Evolutionary conservation across 1,140 invertebrate species (phyloP).

Genomic region (Diprion similis): DNA sequence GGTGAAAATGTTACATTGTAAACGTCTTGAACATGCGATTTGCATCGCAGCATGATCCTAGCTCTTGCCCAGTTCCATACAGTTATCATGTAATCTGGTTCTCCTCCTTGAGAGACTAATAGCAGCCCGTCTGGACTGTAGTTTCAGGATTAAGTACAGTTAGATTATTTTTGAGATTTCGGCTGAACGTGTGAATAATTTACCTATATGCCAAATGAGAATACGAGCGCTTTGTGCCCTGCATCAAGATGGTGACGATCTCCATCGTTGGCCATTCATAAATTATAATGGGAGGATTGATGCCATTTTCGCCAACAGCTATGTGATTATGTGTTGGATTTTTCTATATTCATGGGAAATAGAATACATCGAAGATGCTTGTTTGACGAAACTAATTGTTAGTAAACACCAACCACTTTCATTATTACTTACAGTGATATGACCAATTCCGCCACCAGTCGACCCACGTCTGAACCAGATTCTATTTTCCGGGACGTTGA

Average conservation of each 20-base stretch:
- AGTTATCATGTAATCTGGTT: slow-evolving; percentile 86
- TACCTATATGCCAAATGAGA: slow-evolving; percentile 80
- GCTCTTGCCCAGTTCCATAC: slow-evolving; percentile 87
- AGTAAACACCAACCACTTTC: slow-evolving; percentile 18
- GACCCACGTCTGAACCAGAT: slow-evolving; percentile 74
- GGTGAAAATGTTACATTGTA: slow-evolving; percentile 81
- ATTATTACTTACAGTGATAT: slow-evolving; percentile 70
- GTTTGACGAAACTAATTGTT: slow-evolving; percentile 14
- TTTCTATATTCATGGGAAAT: slow-evolving; percentile 61
- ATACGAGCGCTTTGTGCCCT: slow-evolving; percentile 78
- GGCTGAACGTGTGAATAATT: not conserved
- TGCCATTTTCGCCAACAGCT: slow-evolving; percentile 79
- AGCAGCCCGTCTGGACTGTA: slow-evolving; percentile 78
- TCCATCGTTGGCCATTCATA: slow-evolving; percentile 83
- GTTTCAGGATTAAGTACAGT: slow-evolving; percentile 27
- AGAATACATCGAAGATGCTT: slow-evolving; percentile 17
- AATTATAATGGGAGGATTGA: slow-evolving; percentile 76
- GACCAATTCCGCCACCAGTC: slow-evolving; percentile 79
- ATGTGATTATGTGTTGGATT: slow-evolving; percentile 76
- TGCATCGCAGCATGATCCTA: slow-evolving; percentile 75
- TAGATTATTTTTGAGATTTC: not conserved
- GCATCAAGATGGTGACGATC: slow-evolving; percentile 73
- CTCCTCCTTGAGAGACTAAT: slow-evolving; percentile 81
- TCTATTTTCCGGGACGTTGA: slow-evolving; percentile 71
- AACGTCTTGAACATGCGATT: slow-evolving; percentile 82